These are phyloP conservation scores for Sicus ferrugineus DNA, from an alignment of 2,888 invertebrate species.

Conservation along the genomic window DNA sequence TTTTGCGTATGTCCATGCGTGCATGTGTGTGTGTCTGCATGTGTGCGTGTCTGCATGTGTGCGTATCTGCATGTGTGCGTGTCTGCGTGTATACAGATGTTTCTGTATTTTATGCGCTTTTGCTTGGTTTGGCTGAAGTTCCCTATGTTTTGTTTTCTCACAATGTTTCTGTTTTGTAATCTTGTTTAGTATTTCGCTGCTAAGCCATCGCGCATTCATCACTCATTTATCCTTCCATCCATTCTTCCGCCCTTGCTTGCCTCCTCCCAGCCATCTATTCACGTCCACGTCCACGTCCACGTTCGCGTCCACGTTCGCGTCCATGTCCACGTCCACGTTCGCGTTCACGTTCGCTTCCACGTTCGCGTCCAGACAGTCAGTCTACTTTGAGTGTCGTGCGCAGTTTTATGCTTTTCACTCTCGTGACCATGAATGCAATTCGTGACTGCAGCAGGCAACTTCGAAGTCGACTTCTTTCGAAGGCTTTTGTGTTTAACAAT, in stretches of 20 bases:
- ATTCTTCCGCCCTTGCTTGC: not conserved
- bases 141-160: not conserved
- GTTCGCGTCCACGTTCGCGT: too few relatives aligned
- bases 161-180: not conserved
- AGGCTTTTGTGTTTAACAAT: not conserved
- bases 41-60: too few relatives aligned
- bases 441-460: slow-evolving; percentile 9
- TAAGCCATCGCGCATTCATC: not conserved
- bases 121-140: too few relatives aligned
- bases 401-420: slow-evolving; percentile 15
- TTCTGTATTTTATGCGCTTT: too few relatives aligned
- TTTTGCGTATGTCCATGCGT: not conserved
- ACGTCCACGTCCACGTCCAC: too few relatives aligned
- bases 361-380: too few relatives aligned
- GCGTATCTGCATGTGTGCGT: too few relatives aligned
- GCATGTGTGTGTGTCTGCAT: not conserved
- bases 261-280: not conserved
- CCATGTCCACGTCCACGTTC: too few relatives aligned
- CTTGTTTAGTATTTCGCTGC: not conserved
- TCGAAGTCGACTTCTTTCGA: slow-evolving; percentile 13
- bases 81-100: not conserved
- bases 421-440: slow-evolving; percentile 28
- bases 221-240: not conserved
- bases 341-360: too few relatives aligned
- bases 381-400: too few relatives aligned